These are phyloP conservation scores for Argopecten irradians DNA, from an alignment of 1,140 invertebrate species.

Conservation along the genomic window DNA sequence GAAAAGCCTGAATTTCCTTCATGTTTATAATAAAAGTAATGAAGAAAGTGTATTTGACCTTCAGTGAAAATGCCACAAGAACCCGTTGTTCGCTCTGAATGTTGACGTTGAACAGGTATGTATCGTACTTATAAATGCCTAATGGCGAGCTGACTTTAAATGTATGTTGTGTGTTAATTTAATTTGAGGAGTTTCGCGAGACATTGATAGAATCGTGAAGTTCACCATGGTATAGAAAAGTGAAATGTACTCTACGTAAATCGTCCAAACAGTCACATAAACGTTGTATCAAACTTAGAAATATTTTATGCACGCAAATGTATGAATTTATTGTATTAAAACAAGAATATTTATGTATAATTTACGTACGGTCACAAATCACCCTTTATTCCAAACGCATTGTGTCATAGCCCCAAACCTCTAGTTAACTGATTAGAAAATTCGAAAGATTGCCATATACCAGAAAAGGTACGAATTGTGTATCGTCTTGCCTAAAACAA, in stretches of 20 bases:
- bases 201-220: neutral
- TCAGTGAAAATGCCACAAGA: neutral
- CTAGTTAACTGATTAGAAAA: too few species aligned
- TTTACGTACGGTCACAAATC: too few species aligned
- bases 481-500: too few species aligned
- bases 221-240: conserved; percentile 3
- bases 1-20: neutral
- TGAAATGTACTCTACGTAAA: neutral
- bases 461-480: too few species aligned
- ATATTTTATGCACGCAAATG: too few species aligned
- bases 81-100: neutral
- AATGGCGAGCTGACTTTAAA: neutral
- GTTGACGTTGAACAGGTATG: neutral
- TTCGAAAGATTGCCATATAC: too few species aligned
- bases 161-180: neutral
- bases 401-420: too few species aligned
- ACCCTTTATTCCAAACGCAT: too few species aligned
- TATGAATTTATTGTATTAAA: too few species aligned
- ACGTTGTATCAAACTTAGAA: too few species aligned
- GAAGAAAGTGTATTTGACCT: neutral
- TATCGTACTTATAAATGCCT: neutral
- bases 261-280: too few species aligned
- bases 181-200: neutral
- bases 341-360: too few species aligned
- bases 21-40: neutral